Evolutionary conservation across 2,888 invertebrate species (phyloP).

Genomic region (Mantis religiosa): DNA sequence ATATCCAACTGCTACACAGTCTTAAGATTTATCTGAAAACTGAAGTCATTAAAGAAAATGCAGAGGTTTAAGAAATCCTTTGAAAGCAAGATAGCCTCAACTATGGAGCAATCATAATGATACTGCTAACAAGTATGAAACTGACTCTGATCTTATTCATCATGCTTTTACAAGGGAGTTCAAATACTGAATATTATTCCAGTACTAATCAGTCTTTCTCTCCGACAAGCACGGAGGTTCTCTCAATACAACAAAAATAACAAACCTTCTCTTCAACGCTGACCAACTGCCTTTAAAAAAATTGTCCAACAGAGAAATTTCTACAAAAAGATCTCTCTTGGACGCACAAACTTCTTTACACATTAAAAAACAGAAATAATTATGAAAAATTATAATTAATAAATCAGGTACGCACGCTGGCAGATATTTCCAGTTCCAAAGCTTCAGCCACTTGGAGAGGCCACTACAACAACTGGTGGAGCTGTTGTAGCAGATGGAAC

Average conservation of each 20-base stretch:
- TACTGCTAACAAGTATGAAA: background rate
- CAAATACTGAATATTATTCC: conserved; percentile 9
- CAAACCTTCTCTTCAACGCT: background rate
- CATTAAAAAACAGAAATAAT: conserved; percentile 14
- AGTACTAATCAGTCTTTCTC: conserved; percentile 15
- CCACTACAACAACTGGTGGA: conserved; percentile 22
- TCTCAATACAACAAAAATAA: conserved; percentile 11
- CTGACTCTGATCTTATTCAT: background rate
- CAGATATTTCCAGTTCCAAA: background rate
- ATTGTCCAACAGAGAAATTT: background rate
- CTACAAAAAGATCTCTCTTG: conserved; percentile 2
- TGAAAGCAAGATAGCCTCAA: background rate
- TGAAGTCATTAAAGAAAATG: background rate
- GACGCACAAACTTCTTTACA: conserved; percentile 2
- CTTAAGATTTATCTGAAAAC: background rate
- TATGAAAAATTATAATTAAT: conserved; percentile 10
- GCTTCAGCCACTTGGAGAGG: conserved; percentile 32
- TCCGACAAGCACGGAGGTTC: conserved; percentile 5
- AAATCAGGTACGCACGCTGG: conserved; percentile 25
- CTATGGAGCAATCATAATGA: background rate
- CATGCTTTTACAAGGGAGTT: conserved; percentile 4
- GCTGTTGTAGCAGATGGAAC: conserved; percentile 3
- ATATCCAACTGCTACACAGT: background rate
- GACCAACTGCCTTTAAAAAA: background rate
- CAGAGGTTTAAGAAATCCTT: background rate